These are phyloP conservation scores for Taxidea taxus DNA, from an alignment of 2,113 vertebrate species.

Conservation along the genomic window DNA sequence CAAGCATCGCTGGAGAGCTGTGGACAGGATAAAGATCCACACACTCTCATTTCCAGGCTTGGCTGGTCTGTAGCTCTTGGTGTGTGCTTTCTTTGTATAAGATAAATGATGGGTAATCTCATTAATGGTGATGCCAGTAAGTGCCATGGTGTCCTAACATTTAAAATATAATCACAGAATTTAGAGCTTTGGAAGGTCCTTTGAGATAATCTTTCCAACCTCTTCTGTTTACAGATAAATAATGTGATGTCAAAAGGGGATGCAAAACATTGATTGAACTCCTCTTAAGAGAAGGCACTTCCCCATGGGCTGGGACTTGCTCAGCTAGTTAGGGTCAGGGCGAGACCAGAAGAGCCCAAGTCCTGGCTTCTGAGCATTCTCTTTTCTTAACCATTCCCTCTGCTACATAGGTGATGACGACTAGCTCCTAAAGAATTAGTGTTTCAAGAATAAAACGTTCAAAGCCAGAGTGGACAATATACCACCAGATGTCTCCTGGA, in stretches of 20 bases:
- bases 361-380: not conserved
- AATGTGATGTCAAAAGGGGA: conserved; percentile 4
- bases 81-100: conserved; percentile 52
- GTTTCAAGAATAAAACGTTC: conserved; percentile 2
- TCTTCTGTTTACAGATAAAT: conserved; percentile 42
- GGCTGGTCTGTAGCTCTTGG: conserved; percentile 36
- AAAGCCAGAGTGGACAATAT: conserved; percentile 38
- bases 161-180: conserved; percentile 60
- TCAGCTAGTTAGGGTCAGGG: not conserved
- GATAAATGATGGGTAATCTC: conserved; percentile 66
- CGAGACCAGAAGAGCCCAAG: not conserved
- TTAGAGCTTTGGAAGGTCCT: conserved; percentile 42
- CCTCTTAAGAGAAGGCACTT: conserved; percentile 15
- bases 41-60: conserved; percentile 48
- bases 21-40: conserved; percentile 48
- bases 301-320: not conserved
- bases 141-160: conserved; percentile 47
- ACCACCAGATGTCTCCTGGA: conserved; percentile 17
- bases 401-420: conserved; percentile 16
- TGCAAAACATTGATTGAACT: conserved; percentile 34
- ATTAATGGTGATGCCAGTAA: conserved; percentile 61
- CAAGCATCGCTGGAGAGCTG: conserved; percentile 57
- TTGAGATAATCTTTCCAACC: not conserved
- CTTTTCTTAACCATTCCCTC: not conserved
- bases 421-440: conserved; percentile 5